Evolutionary conservation across 2,113 vertebrate genomes (phyloP), one percentile per base, ranked within the genome.

Genomic region (Nycticorax nycticorax): DNA sequence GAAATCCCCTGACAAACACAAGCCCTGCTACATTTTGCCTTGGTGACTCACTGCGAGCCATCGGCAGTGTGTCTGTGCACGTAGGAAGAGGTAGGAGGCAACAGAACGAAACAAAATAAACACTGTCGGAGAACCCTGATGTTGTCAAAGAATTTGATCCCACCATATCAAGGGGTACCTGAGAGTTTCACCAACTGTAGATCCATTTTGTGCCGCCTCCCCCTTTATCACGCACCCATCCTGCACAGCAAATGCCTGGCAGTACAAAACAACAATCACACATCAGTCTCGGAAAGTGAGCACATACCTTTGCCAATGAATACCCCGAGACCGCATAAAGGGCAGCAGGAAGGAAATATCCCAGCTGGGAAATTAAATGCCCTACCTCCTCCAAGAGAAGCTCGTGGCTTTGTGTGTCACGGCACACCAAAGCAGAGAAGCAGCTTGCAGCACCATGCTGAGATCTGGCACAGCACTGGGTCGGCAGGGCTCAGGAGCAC

Each of bases 41-140:
- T 1, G 1, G 12, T 47, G 39, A 67, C 35, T 62, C 37, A 35
- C 41, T 16, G 53, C 1, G 0, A 85, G 71, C 41, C 33, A 67
- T 20, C 1, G 2, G 50, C 47, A 37, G 13, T 2, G 24, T 45
- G 37, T 57, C 77, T 41, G 37, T 0, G 1, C 43, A 18, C 1
- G 7, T 20, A 68, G 50, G 72, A 84, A 69, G 67, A 66, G 7
- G 52, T 18, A 79, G 50, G 67, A 95, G 39, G 52, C 20, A 57
- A 59, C 10, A 45, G 32, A 92, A 86, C 27, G 48, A 63, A 85
- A 30, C 32, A 50, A 82, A 73, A n/a, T 15, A 76, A 32, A 30
- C 27, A 43, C 18, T 73, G 48, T 7, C 64, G n/a, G 50, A 91
- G 35, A 95, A 75, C 1, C 2, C 19, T 55, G 78, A 53, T 24